Evolutionary conservation across 2,113 vertebrate genomes (phyloP).

Genomic region (Epinephelus fuscoguttatus): DNA sequence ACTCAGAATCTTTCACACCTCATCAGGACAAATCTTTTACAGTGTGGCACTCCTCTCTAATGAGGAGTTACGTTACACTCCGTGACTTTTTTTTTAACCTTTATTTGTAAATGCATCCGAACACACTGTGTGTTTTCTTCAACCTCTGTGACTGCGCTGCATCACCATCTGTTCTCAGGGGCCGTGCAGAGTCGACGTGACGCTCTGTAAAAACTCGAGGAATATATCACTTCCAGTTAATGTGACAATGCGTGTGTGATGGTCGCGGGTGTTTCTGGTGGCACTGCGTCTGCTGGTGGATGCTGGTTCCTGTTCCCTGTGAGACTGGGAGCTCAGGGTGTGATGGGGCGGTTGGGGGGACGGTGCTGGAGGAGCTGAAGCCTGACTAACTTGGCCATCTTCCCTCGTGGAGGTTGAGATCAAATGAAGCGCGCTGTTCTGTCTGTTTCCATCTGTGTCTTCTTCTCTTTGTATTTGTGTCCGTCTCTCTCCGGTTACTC

Average conservation of each 20-base stretch:
- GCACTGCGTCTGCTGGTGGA: not conserved
- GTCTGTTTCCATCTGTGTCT: conserved; percentile 31
- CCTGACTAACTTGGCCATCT: conserved; percentile 15
- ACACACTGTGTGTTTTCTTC: not conserved
- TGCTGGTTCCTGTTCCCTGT: conserved; percentile 17
- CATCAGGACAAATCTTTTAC: too few species aligned
- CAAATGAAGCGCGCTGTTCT: conserved; percentile 27
- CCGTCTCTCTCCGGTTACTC: not conserved
- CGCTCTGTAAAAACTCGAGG: too few species aligned
- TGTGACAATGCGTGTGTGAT: not conserved
- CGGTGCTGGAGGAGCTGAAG: not conserved
- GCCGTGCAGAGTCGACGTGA: not conserved
- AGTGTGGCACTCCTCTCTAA: too few species aligned
- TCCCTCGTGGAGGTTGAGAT: conserved; percentile 34
- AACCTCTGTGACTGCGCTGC: not conserved
- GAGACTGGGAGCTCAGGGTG: conserved; percentile 18
- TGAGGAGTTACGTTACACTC: too few species aligned
- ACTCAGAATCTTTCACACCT: too few species aligned
- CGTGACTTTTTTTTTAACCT: too few species aligned
- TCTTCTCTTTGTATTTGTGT: not conserved
- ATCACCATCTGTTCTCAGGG: not conserved
- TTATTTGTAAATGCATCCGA: not conserved
- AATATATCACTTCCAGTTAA: too few species aligned
- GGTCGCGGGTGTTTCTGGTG: not conserved
- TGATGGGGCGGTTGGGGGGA: not conserved